Base-by-base conservation (phyloP, 2,888 invertebrate species). In the Andrena marginata region DNA sequence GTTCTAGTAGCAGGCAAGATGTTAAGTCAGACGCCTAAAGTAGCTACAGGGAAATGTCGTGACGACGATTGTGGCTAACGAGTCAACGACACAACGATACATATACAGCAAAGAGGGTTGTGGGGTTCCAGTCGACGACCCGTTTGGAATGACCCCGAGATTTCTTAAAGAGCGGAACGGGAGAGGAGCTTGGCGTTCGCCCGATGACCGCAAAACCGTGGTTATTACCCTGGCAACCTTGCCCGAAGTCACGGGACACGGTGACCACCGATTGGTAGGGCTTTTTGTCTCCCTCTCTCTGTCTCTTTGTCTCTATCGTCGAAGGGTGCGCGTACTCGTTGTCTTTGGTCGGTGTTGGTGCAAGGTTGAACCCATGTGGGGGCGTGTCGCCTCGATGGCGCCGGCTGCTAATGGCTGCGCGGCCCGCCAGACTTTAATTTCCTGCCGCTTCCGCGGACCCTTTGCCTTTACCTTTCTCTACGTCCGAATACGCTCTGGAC, bases 401-500 rank as follows among this genome's bases (percentile, higher is more conserved):
- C 94, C 94, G 94, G 92, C 93, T 93, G 93, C 93, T 94, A 94
- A 94, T 94, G 94, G 94, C 94, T 92, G 93, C 94, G 92, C 94
- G 91, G 92, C 90, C 93, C 92, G 93, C 93, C 94, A 94, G 94
- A 94, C 94, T 93, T 94, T 94, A 94, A 94, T 94, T 94, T 94
- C 94, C 94, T 94, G 94, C 93, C 92, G 94, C 94, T 93, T 93
- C 93, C 93, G 93, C 93, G 93, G 93, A 92, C 92, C 92, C 93
- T 92, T 89, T 92, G 91, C 90, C 88, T 92, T 90, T 91, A 92
- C 92, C 92, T 92, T 92, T 92, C 91, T 83, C 91, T 83, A 76
- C 82, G 90, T 92, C 92, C 91, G 90, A 93, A 92, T 92, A 88
- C 85, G 80, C 86, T 73, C 31, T 80, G 87, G 85, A 75, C 76